Evolutionary conservation across 2,113 vertebrate species (phyloP).

Genomic region (Petrocephalus microphthalmus): DNA sequence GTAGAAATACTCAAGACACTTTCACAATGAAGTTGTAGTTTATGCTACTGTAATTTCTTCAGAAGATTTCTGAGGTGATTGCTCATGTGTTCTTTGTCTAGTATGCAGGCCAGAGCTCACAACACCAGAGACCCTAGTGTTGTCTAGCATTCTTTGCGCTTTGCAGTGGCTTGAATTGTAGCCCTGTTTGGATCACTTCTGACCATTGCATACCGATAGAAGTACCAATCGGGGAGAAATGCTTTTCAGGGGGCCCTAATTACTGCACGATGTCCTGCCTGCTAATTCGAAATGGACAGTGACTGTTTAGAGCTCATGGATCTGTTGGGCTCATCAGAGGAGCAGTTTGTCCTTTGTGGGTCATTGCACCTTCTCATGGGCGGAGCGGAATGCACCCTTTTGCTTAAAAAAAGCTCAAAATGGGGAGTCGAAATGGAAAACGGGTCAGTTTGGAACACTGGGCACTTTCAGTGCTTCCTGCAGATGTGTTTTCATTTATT

Average conservation of each 20-base stretch:
- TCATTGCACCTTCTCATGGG: not conserved
- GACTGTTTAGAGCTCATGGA: not conserved
- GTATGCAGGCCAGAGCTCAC: not conserved
- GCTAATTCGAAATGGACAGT: not conserved
- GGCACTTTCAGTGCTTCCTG: not conserved
- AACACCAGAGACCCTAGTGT: not conserved
- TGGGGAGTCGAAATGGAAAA: not conserved
- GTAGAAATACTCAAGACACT: not conserved
- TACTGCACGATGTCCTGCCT: not conserved
- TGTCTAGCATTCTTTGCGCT: not conserved
- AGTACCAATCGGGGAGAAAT: not conserved
- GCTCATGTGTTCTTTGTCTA: not conserved
- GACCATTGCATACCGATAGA: not conserved
- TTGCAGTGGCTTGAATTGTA: not conserved
- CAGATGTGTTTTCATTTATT: not conserved
- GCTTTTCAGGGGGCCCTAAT: not conserved
- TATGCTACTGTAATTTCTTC: not conserved
- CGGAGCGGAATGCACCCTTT: not conserved
- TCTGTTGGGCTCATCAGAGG: not conserved
- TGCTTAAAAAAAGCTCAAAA: not conserved
- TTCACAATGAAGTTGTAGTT: not conserved
- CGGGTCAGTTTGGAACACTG: constrained; percentile 2
- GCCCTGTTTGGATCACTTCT: not conserved
- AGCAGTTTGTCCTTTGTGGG: not conserved
- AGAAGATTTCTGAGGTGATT: not conserved